Base-by-base conservation (phyloP, 2,888 invertebrate genomes). In the Schrankia costaestrigalis region DNA sequence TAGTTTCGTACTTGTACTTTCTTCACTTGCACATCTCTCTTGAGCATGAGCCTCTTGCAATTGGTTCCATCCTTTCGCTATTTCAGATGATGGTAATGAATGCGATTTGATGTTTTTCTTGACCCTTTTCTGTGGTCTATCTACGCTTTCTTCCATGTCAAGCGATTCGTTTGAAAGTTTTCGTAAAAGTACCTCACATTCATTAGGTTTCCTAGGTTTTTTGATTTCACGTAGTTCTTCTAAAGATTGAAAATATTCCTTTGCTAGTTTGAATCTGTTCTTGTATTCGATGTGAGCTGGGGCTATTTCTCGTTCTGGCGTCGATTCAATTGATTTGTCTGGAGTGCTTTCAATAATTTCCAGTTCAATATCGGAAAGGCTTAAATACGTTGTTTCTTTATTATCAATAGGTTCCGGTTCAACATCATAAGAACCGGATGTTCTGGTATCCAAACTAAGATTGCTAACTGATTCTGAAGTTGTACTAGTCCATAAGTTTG, bases 171-270 rank as follows among this genome's bases (percentile, higher is more conserved):
- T 67, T 34, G 78, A 76, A 54, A 72, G 62, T 35, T 71, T 72
- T 36, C 67, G 63, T 24, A 82, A 47, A 35, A 84, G 49, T 44
- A 71, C 43, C 70, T 86, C 78, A 40, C 81, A 85, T 70, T 85
- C 86, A 46, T 81, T 86, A 5, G 77, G 41, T 58, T 81, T 82
- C 27, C 64, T 55, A 7, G 70, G 63, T 35, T 71, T 81, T 41
- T 71, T 81, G 2, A 58, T 48, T 38, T 71, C 74, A 35, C 77
- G 66, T 4, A 85, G 52, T 46, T 84, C 84, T 68, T 89, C 89
- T 26, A 89, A 57, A 1, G 86, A 87, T 55, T 89, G 81, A 40
- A 89, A 89, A 47, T 76, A 89, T 58, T 85, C 68, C 55, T 84
- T 89, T 9, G 89, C 89, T 49, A 68, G 56, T 62, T 83, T 78